These are phyloP conservation scores for Periophthalmus modestus DNA, from an alignment of 2,113 vertebrate species.

Conservation along the genomic window DNA sequence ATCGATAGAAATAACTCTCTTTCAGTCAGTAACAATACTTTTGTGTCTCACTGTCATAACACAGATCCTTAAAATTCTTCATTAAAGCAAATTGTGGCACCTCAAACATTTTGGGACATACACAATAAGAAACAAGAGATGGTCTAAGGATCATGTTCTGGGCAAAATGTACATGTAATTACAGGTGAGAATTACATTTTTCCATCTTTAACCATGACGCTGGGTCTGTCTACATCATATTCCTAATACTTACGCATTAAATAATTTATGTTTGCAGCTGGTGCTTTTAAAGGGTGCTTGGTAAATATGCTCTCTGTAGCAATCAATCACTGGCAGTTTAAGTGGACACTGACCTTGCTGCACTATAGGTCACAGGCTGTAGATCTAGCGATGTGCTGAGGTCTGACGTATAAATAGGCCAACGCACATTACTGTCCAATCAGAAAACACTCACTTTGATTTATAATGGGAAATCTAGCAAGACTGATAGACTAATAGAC, in stretches of 20 bases:
- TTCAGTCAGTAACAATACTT: not conserved
- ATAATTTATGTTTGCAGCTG: conserved; percentile 35
- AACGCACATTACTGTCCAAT: conserved; percentile 41
- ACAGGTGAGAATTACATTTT: conserved; percentile 49
- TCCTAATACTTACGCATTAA: conserved; percentile 20
- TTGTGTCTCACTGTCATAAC: not conserved
- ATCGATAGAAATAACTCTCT: not conserved
- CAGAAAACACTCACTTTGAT: conserved; percentile 48
- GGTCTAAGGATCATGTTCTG: conserved; percentile 45
- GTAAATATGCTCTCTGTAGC: conserved; percentile 6
- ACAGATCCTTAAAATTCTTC: not conserved
- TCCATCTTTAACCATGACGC: conserved; percentile 18
- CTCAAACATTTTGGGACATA: not conserved
- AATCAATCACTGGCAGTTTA: conserved; percentile 13
- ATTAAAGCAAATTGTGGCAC: not conserved
- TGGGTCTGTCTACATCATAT: conserved; percentile 28
- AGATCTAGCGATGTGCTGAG: conserved; percentile 24
- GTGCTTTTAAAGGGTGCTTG: not conserved
- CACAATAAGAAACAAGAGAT: conserved; percentile 21
- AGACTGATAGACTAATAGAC: conserved; percentile 47
- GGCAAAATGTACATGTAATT: conserved; percentile 69
- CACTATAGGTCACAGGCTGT: conserved; percentile 37
- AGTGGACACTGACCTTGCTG: conserved; percentile 23
- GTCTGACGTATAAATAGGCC: conserved; percentile 24
- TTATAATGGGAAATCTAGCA: conserved; percentile 40